These are phyloP conservation scores for Emydocephalus ijimae DNA, from an alignment of 2,113 vertebrate species.

Conservation along the genomic window DNA sequence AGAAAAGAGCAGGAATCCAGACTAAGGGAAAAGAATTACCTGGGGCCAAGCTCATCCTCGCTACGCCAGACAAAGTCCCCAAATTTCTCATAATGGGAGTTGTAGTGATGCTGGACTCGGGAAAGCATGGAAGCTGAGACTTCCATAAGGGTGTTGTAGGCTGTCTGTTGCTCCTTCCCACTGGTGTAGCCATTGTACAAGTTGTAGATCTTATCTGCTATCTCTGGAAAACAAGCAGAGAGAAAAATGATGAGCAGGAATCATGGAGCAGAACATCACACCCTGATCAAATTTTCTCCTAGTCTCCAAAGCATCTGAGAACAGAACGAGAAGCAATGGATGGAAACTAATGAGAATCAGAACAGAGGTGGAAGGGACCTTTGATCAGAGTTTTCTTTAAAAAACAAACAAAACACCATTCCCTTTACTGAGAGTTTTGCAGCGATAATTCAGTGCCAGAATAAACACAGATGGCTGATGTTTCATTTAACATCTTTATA, in stretches of 20 bases:
- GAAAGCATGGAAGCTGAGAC: constrained; percentile 88
- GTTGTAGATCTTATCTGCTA: constrained; percentile 97
- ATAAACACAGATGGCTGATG: too few species aligned
- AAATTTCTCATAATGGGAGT: constrained; percentile 97
- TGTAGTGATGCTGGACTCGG: constrained; percentile 95
- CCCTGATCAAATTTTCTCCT: background rate
- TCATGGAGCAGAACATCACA: background rate
- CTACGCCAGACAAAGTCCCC: constrained; percentile 98
- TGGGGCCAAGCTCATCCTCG: constrained; percentile 95
- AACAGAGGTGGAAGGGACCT: too few species aligned
- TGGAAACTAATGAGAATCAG: too few species aligned
- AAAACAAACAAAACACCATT: background rate
- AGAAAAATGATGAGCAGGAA: background rate
- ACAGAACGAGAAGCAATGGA: too few species aligned
- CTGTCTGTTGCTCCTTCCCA: constrained; percentile 98
- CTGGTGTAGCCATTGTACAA: constrained; percentile 98
- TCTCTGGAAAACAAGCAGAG: constrained; percentile 73
- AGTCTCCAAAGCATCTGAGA: too few species aligned
- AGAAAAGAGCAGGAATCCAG: accelerated
- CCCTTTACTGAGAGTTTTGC: background rate
- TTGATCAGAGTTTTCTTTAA: background rate
- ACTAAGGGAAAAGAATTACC: constrained; percentile 66
- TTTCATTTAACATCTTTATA: too few species aligned
- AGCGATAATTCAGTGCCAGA: too few species aligned
- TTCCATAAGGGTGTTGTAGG: constrained; percentile 97